phyloP scores from a whole-genome alignment of 2,113 vertebrate species.

The Todiramphus saurophagus region DNA sequence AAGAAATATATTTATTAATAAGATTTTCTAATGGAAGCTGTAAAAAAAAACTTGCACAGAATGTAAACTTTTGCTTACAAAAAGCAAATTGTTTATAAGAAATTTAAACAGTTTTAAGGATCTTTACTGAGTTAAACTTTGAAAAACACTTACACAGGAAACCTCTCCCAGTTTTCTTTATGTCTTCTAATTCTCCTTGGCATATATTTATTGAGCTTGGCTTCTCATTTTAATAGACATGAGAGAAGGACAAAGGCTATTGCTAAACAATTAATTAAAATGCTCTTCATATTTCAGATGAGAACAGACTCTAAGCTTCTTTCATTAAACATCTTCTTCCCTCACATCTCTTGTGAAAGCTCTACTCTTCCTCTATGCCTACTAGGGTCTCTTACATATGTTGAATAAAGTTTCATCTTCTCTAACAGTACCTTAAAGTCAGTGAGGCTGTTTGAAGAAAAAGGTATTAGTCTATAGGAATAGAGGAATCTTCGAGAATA shows the following conservation, averaged over 20 bases:
- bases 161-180: fast-evolving
- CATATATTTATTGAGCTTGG: background rate
- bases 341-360: background rate
- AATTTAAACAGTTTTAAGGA: background rate
- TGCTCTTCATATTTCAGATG: background rate
- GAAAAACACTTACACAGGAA: background rate
- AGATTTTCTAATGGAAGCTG: background rate
- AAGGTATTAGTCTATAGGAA: background rate
- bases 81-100: background rate
- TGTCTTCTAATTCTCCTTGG: background rate
- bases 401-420: background rate
- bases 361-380: background rate
- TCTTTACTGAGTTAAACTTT: background rate
- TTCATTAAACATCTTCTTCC: background rate
- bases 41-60: background rate
- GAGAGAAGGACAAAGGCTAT: background rate
- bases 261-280: background rate
- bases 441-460: background rate
- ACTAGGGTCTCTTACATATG: background rate
- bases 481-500: background rate
- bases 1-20: background rate
- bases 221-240: background rate
- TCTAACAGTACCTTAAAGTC: background rate
- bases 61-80: background rate
- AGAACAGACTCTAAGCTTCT: background rate